Evolutionary conservation across 2,797 vertebrate genomes (phyloP).

Genomic region (Siniperca obscura): DNA sequence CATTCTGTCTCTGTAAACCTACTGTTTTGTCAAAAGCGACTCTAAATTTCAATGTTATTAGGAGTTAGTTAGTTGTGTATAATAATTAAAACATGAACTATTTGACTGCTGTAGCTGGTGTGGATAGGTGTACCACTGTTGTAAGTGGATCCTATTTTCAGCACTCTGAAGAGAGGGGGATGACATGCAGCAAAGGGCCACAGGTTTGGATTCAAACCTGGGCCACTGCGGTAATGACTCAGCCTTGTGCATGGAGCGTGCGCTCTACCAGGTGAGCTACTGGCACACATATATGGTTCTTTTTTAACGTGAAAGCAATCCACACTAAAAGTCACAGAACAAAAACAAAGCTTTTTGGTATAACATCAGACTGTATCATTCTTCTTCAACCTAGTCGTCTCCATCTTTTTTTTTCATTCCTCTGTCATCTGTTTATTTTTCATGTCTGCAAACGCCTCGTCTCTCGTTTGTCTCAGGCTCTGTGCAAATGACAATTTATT

Average conservation of each 20-base stretch:
- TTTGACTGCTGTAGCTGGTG: background rate
- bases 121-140: background rate
- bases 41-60: background rate
- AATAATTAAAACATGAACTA: background rate
- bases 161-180: too few species aligned
- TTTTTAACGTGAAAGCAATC: too few species aligned
- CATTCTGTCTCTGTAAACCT: background rate
- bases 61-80: background rate
- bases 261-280: too few species aligned
- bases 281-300: background rate
- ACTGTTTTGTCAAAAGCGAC: background rate
- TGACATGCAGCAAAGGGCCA: too few species aligned
- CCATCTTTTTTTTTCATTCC: background rate
- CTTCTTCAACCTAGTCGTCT: background rate
- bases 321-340: background rate
- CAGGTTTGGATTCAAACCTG: too few species aligned
- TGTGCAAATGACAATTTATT: conserved; percentile 50
- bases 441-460: conserved; percentile 1
- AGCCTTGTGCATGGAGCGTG: too few species aligned
- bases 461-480: conserved; percentile 6
- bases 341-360: background rate
- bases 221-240: too few species aligned
- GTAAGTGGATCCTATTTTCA: too few species aligned
- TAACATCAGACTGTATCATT: background rate
- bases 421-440: conserved; percentile 33